These are phyloP conservation scores for Drosophila gunungcola DNA, from an alignment of 1,140 invertebrate species.

Conservation along the genomic window DNA sequence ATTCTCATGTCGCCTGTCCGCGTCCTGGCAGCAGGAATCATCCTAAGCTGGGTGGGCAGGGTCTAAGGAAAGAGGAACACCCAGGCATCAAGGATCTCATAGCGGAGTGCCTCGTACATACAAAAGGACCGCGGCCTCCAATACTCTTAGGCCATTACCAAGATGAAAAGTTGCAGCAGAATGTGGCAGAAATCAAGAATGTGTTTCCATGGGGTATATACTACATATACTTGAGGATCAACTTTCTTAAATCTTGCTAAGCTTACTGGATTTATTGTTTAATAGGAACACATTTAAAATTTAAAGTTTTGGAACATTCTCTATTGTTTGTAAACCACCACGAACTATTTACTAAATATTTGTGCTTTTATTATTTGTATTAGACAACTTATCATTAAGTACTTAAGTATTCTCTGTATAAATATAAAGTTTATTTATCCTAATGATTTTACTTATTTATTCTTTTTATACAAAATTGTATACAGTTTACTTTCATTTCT, in stretches of 20 bases:
- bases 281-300: too few relatives aligned
- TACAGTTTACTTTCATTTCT: too few relatives aligned
- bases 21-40: conserved; percentile 41
- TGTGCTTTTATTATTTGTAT: too few relatives aligned
- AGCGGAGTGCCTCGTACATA: conserved; percentile 26
- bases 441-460: too few relatives aligned
- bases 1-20: conserved; percentile 24
- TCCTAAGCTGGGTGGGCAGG: conserved; percentile 63
- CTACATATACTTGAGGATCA: not conserved
- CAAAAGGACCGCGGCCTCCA: conserved; percentile 29
- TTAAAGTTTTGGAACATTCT: too few relatives aligned
- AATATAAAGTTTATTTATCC: too few relatives aligned
- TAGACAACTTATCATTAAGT: too few relatives aligned
- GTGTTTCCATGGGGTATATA: conserved; percentile 6
- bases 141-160: conserved; percentile 34
- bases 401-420: too few relatives aligned
- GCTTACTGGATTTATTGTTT: not conserved
- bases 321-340: too few relatives aligned
- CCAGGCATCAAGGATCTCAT: conserved; percentile 7
- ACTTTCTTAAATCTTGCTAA: not conserved
- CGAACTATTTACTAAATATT: too few relatives aligned
- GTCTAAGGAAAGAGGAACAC: not conserved
- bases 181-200: conserved; percentile 23
- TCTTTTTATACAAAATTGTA: too few relatives aligned
- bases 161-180: conserved; percentile 41